These are phyloP conservation scores for Matsumurasca onukii DNA, from an alignment of 1,140 invertebrate genomes.

Conservation along the genomic window DNA sequence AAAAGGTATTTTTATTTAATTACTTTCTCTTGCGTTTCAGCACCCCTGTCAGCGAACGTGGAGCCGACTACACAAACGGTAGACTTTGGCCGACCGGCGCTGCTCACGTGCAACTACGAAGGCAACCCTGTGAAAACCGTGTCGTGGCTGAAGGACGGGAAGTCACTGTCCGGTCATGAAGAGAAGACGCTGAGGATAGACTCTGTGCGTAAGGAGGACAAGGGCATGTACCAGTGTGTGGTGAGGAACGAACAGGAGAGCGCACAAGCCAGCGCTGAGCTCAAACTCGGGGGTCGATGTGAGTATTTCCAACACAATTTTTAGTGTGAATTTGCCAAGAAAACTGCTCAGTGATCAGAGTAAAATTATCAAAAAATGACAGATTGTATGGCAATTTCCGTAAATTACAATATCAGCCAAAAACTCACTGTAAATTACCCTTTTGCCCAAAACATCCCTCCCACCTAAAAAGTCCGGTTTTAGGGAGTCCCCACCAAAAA, in stretches of 20 bases:
- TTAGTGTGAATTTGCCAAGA: too few relatives aligned
- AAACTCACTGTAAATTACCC: too few relatives aligned
- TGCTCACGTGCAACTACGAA: conserved; percentile 86
- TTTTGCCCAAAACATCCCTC: too few relatives aligned
- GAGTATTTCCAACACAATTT: too few relatives aligned
- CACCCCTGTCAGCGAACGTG: conserved; percentile 81
- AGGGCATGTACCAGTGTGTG: conserved; percentile 98
- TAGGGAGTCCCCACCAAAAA: too few relatives aligned
- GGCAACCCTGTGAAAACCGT: conserved; percentile 88
- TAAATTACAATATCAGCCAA: too few relatives aligned
- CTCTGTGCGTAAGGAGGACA: conserved; percentile 90
- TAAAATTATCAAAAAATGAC: too few relatives aligned
- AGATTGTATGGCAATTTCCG: too few relatives aligned
- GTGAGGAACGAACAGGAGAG: conserved; percentile 92
- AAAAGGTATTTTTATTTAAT: too few relatives aligned
- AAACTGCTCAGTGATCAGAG: too few relatives aligned
- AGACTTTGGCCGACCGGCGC: conserved; percentile 87
- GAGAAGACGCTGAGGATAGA: conserved; percentile 81
- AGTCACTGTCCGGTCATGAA: conserved; percentile 69
- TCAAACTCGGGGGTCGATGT: conserved; percentile 91
- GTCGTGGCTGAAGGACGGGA: conserved; percentile 91
- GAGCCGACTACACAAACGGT: conserved; percentile 89
- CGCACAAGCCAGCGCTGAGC: conserved; percentile 86
- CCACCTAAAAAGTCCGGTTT: too few relatives aligned
- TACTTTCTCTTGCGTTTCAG: conserved; percentile 56